Conservation (phyloP, 2,797 vertebrate genomes). For the Paratrypauchen microcephalus region DNA sequence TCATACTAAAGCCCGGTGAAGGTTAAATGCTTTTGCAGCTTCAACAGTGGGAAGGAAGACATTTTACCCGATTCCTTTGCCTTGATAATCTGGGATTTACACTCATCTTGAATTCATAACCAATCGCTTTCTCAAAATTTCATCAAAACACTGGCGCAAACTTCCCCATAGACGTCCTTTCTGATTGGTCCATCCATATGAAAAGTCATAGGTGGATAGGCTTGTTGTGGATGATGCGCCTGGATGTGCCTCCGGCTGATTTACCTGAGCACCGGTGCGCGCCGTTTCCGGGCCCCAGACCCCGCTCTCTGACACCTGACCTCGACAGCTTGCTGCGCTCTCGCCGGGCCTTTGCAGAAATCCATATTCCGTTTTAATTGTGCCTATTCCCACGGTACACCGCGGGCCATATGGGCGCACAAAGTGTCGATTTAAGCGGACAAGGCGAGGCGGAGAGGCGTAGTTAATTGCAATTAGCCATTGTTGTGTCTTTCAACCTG, state of each 20-base stretch:
- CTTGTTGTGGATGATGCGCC: too few species aligned
- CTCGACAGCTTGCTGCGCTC: slow-evolving; percentile 78
- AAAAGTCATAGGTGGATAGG: too few species aligned
- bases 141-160: too few species aligned
- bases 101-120: too few species aligned
- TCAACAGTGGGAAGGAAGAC: too few species aligned
- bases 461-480: slow-evolving; percentile 81
- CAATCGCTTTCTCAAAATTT: too few species aligned
- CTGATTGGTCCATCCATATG: too few species aligned
- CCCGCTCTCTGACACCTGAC: slow-evolving; percentile 74
- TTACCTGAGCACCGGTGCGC: slow-evolving; percentile 5
- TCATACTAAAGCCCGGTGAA: background rate
- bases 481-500: slow-evolving; percentile 77
- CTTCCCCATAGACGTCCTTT: too few species aligned
- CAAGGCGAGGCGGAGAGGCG: slow-evolving; percentile 73
- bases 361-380: slow-evolving; percentile 81
- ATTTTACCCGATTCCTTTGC: too few species aligned
- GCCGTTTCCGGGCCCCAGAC: slow-evolving; percentile 6
- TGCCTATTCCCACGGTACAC: slow-evolving; percentile 81
- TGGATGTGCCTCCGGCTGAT: background rate
- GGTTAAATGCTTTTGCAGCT: background rate
- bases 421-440: slow-evolving; percentile 79
- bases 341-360: slow-evolving; percentile 70
- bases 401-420: slow-evolving; percentile 74
- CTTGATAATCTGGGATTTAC: too few species aligned